Evolutionary conservation across 2,888 invertebrate genomes (phyloP).

Genomic region (Phortica okadai): DNA sequence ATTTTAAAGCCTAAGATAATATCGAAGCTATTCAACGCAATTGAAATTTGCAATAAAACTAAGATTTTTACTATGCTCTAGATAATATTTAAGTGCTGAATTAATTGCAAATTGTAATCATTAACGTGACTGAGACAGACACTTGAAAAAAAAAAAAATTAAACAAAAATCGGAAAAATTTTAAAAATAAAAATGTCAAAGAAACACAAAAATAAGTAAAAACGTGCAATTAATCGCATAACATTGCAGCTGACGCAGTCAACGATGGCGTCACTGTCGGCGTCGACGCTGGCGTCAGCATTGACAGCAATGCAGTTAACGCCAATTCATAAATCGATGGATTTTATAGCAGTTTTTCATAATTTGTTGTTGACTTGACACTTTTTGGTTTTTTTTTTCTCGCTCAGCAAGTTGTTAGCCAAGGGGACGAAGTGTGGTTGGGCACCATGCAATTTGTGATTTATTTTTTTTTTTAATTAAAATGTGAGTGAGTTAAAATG

Average conservation of each 20-base stretch:
- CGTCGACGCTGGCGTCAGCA: neutral
- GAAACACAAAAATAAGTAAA: constrained; percentile 11
- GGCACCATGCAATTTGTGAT: neutral
- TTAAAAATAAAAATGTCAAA: constrained; percentile 20
- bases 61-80: constrained; percentile 31
- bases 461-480: constrained; percentile 17
- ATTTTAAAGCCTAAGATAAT: constrained; percentile 6
- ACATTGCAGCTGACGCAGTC: neutral
- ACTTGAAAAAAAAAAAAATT: constrained; percentile 2
- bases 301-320: neutral
- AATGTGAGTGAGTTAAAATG: neutral
- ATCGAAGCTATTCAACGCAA: neutral
- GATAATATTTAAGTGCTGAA: constrained; percentile 30
- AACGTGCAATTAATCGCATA: constrained; percentile 21
- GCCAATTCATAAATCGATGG: constrained; percentile 31
- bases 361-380: constrained; percentile 30
- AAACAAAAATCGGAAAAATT: constrained; percentile 1
- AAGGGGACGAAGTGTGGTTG: neutral
- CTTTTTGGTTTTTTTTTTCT: neutral
- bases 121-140: constrained; percentile 16
- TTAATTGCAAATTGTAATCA: constrained; percentile 32
- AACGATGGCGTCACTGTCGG: neutral
- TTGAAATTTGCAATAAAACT: neutral
- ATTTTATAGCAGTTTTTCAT: constrained; percentile 27
- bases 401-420: neutral